phyloP scores from a whole-genome alignment of 1,140 invertebrate species.

The Saccostrea echinata region DNA sequence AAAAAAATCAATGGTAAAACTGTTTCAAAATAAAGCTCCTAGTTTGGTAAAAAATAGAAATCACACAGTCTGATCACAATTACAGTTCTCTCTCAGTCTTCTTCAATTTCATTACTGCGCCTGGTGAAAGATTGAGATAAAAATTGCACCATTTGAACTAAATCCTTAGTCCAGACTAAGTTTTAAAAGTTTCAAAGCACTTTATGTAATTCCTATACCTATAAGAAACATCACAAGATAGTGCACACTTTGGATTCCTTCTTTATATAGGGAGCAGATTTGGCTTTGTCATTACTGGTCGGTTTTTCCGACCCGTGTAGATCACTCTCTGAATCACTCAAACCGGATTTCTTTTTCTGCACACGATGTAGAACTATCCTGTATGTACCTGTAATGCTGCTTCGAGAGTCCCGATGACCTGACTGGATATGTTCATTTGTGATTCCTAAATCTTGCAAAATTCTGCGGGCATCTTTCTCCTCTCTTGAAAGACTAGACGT shows the following conservation, averaged over 20 bases:
- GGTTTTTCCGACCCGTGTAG: not conserved
- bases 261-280: not conserved
- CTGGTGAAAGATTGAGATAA: not conserved
- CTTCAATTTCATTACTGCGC: not conserved
- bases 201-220: not conserved
- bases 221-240: slow-evolving; percentile 61
- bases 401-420: slow-evolving; percentile 80
- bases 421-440: slow-evolving; percentile 81
- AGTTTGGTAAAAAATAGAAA: too few relatives aligned
- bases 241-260: slow-evolving; percentile 64
- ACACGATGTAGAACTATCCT: slow-evolving; percentile 83
- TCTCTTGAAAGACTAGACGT: slow-evolving; percentile 70
- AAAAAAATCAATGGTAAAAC: too few relatives aligned
- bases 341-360: slow-evolving; percentile 75
- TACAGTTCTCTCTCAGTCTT: not conserved
- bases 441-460: slow-evolving; percentile 82
- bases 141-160: slow-evolving; percentile 42
- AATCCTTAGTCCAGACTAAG: not conserved
- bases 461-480: slow-evolving; percentile 78
- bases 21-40: too few relatives aligned
- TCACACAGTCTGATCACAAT: too few relatives aligned
- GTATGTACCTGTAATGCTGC: slow-evolving; percentile 83
- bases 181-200: not conserved
- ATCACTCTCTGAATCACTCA: slow-evolving; percentile 59
- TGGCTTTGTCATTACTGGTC: slow-evolving; percentile 23